Evolutionary conservation across 2,888 invertebrate species (phyloP).

Genomic region (Muschampia plurimacula): DNA sequence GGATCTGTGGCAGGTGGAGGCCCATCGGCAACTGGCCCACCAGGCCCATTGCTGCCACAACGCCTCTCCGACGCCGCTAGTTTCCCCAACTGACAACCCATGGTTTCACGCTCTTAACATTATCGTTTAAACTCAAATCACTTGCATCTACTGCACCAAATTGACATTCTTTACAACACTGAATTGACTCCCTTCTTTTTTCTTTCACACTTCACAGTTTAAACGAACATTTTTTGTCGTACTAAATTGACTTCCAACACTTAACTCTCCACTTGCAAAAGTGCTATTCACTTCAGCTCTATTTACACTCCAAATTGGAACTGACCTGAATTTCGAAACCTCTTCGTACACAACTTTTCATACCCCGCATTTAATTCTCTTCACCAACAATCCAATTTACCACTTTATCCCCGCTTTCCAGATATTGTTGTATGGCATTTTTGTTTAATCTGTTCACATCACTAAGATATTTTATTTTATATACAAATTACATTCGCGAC

Average conservation of each 20-base stretch:
- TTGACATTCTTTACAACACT: constrained; percentile 41
- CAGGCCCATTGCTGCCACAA: constrained; percentile 65
- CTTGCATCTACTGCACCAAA: constrained; percentile 44
- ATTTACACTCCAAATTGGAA: constrained; percentile 24
- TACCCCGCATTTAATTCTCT: constrained; percentile 15
- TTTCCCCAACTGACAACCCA: constrained; percentile 93
- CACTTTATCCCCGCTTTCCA: constrained; percentile 17
- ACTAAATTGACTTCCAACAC: constrained; percentile 31
- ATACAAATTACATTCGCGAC: constrained; percentile 8
- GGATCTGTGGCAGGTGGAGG: constrained; percentile 91
- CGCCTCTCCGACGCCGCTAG: constrained; percentile 86
- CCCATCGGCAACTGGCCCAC: constrained; percentile 74
- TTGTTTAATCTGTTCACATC: constrained; percentile 11
- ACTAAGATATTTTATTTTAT: constrained; percentile 16
- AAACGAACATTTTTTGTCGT: constrained; percentile 26
- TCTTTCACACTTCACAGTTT: constrained; percentile 31
- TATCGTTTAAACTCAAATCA: constrained; percentile 35
- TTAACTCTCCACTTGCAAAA: constrained; percentile 8
- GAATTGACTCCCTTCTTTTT: constrained; percentile 17
- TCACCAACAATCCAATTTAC: constrained; percentile 9
- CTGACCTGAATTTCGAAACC: constrained; percentile 30
- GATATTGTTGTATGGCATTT: constrained; percentile 22
- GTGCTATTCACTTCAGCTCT: constrained; percentile 18
- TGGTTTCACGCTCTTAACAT: constrained; percentile 54
- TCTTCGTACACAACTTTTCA: constrained; percentile 23